phyloP scores from a whole-genome alignment of 1,140 invertebrate species.

The Cydia splendana region DNA sequence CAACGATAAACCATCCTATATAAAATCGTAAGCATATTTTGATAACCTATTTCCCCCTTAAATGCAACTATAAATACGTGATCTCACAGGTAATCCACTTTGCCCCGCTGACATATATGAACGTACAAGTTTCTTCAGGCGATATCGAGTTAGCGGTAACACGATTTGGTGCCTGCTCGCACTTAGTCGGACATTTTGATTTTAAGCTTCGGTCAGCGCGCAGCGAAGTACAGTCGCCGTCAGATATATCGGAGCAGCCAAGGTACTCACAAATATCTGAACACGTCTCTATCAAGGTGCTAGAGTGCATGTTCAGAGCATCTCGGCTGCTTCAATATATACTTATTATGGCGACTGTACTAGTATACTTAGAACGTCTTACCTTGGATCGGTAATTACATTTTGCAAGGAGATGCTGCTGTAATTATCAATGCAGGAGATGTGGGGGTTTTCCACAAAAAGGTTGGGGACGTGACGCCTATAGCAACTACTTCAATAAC shows the following conservation, averaged over 20 bases:
- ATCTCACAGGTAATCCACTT: slow-evolving; percentile 23
- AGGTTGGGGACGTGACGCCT: too few relatives aligned
- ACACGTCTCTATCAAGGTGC: too few relatives aligned
- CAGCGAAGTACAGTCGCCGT: neutral
- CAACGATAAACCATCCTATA: neutral
- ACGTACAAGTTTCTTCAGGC: slow-evolving; percentile 22
- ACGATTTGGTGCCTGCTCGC: slow-evolving; percentile 1
- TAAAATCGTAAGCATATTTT: neutral
- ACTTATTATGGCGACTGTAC: neutral
- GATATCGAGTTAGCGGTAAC: slow-evolving; percentile 13
- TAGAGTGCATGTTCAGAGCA: too few relatives aligned
- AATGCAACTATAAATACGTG: slow-evolving; percentile 21
- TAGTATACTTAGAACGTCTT: neutral
- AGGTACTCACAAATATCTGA: too few relatives aligned
- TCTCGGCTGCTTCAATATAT: too few relatives aligned
- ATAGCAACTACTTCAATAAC: too few relatives aligned
- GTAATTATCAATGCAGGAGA: too few relatives aligned
- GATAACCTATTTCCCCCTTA: neutral
- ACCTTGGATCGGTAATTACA: neutral
- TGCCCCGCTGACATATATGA: slow-evolving; percentile 12
- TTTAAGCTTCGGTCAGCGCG: slow-evolving; percentile 1
- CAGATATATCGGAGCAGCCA: too few relatives aligned
- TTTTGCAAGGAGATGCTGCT: neutral
- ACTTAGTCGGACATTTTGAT: slow-evolving; percentile 14
- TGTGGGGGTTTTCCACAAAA: too few relatives aligned